These are phyloP conservation scores for Protonemura montana DNA, from an alignment of 2,888 invertebrate genomes.

Conservation along the genomic window DNA sequence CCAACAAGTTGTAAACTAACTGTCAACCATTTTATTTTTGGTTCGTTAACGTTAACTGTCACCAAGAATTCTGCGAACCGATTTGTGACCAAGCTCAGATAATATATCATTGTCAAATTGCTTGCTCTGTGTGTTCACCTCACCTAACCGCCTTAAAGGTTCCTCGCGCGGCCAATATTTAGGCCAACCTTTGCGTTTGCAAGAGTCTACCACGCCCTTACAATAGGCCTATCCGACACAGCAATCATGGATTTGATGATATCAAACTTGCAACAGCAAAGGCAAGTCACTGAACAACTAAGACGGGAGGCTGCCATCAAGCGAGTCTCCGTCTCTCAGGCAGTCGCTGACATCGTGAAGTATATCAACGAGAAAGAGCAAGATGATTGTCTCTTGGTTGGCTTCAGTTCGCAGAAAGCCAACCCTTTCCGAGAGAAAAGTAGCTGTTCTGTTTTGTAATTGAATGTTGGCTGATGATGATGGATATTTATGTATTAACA, in stretches of 20 bases:
- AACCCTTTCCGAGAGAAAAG: constrained; percentile 96
- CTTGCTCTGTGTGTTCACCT: not conserved
- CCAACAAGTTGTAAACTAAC: not conserved
- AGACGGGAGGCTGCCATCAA: constrained; percentile 89
- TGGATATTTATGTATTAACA: not conserved
- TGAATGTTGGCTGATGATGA: not conserved
- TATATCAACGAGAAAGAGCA: constrained; percentile 90
- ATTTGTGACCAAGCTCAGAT: not conserved
- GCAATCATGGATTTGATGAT: constrained; percentile 90
- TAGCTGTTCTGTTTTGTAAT: constrained; percentile 67
- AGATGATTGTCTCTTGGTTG: constrained; percentile 91
- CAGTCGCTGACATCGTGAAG: constrained; percentile 91
- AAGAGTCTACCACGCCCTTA: constrained; percentile 57
- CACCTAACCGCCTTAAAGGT: not conserved
- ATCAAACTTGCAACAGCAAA: constrained; percentile 92
- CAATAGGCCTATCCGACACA: constrained; percentile 88
- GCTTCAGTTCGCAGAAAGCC: constrained; percentile 92
- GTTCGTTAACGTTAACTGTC: not conserved
- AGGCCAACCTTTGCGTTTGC: constrained; percentile 27
- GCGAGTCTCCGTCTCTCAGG: constrained; percentile 85
- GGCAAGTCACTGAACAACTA: constrained; percentile 91
- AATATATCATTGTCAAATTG: not conserved
- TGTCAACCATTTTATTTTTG: constrained; percentile 4
- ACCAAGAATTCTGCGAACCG: not conserved
- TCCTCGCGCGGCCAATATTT: not conserved